phyloP scores from a whole-genome alignment of 2,888 invertebrate species.

The Clostera curtula region DNA sequence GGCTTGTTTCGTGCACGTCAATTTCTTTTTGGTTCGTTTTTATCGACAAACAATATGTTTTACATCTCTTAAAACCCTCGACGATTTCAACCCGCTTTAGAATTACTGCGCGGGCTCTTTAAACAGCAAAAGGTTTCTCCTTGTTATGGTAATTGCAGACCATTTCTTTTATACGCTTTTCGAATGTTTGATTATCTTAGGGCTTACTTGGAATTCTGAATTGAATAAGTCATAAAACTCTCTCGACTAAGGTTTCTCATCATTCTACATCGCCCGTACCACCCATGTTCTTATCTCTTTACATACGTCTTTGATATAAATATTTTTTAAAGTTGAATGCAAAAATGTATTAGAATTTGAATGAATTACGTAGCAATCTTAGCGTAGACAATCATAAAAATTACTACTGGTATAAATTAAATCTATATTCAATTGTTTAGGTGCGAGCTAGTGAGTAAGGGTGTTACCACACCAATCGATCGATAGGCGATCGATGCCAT shows the following conservation, averaged over 20 bases:
- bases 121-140: constrained; percentile 2
- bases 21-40: constrained; percentile 10
- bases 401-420: too few relatives aligned
- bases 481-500: too few relatives aligned
- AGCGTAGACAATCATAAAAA: too few relatives aligned
- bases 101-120: constrained; percentile 1
- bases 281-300: too few relatives aligned
- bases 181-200: constrained; percentile 17
- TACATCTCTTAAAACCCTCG: constrained; percentile 10
- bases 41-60: constrained; percentile 13
- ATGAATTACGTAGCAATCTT: too few relatives aligned
- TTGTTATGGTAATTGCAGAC: constrained; percentile 8
- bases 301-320: too few relatives aligned
- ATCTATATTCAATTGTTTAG: too few relatives aligned
- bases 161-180: constrained; percentile 10
- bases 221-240: constrained; percentile 35
- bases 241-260: constrained; percentile 24
- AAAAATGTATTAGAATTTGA: too few relatives aligned
- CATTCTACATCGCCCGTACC: too few relatives aligned
- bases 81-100: constrained; percentile 4
- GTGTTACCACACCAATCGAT: too few relatives aligned
- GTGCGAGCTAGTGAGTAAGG: too few relatives aligned
- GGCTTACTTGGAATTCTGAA: constrained; percentile 20
- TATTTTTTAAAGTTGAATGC: too few relatives aligned
- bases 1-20: constrained; percentile 13